Evolutionary conservation across 2,113 vertebrate species (phyloP), one percentile per base, ranked within the genome.

Genomic region (Lamprotornis superbus): DNA sequence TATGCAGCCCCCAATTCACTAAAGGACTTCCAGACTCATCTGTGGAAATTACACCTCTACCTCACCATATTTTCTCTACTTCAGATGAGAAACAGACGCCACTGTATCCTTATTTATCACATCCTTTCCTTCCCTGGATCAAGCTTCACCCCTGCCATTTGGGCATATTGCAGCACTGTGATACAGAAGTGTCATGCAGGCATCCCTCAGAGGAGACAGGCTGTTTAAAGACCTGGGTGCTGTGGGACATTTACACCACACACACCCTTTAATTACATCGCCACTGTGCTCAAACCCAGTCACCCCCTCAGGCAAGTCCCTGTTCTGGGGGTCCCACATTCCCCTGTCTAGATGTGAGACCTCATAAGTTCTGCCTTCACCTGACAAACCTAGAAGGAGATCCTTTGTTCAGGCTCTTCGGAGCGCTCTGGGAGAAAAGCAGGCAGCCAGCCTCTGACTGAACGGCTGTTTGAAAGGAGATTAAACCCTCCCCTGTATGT

Each of bases 261-360:
- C 19, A 31, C 16, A 10, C 5, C 8, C 61, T 68, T 64, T n/a
- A 69, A 56, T 61, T 5, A 0, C 24, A 46, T 57, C 0, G 0
- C 13, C 23, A 28, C 39, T 33, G 44, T 92, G 86, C 28, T 33
- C 15, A 25, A 93, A 73, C 5, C 14, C 75, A 30, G 40, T 30
- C 53, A 83, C 7, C n/a, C 37, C 28, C 55, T 49, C 16, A 57
- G 64, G 50, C 47, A 63, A 71, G 37, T 47, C 39, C 50, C 49
- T 33, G 4, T 24, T 50, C 55, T 42, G 35, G 25, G 24, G 2
- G 15, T 83, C 53, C 40, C 61, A 44, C 11, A 21, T 61, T 13
- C 31, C 8, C 31, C 68, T 77, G 24, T 8, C 24, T 52, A 23
- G 23, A 11, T 5, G 11, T 10, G 21, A n/a, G 12, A 52, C 28